Conservation (phyloP, 2,888 invertebrate species). For the Microctonus hyperodae region DNA sequence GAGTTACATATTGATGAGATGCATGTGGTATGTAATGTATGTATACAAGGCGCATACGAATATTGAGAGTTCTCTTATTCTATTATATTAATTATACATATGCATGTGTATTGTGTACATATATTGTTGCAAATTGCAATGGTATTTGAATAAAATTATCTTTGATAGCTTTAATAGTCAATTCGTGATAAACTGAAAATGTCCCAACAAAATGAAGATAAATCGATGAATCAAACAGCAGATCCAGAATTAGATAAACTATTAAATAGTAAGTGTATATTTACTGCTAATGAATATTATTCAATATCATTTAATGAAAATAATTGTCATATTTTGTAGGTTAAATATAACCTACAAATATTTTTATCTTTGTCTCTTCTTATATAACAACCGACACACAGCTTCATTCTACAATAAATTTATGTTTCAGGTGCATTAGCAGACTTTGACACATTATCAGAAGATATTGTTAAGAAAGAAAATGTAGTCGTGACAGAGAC, state of each 20-base stretch:
- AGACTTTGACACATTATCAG: constrained; percentile 66
- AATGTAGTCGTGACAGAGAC: constrained; percentile 35
- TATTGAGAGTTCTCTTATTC: too few relatives aligned
- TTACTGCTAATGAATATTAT: constrained; percentile 7
- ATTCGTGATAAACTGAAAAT: constrained; percentile 40
- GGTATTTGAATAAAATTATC: neutral
- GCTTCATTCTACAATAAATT: neutral
- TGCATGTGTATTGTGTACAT: too few relatives aligned
- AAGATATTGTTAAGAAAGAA: constrained; percentile 38
- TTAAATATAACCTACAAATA: constrained; percentile 19
- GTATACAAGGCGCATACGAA: too few relatives aligned
- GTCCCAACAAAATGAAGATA: constrained; percentile 56
- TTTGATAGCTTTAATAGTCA: neutral
- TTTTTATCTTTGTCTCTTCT: neutral
- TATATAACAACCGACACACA: neutral
- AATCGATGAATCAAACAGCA: constrained; percentile 52
- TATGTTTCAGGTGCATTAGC: constrained; percentile 11
- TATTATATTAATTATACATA: too few relatives aligned
- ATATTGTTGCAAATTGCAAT: too few relatives aligned
- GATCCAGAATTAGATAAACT: constrained; percentile 79
- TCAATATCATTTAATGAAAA: constrained; percentile 12
- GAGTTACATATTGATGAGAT: too few relatives aligned
- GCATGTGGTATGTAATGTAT: too few relatives aligned
- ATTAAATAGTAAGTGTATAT: constrained; percentile 73
- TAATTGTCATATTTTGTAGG: too few relatives aligned